A percentile compares a stretch with the other conserved stretches of the same genome.
Conservation (phyloP, 2,113 vertebrate species). For the Cercopithecus mona region DNA sequence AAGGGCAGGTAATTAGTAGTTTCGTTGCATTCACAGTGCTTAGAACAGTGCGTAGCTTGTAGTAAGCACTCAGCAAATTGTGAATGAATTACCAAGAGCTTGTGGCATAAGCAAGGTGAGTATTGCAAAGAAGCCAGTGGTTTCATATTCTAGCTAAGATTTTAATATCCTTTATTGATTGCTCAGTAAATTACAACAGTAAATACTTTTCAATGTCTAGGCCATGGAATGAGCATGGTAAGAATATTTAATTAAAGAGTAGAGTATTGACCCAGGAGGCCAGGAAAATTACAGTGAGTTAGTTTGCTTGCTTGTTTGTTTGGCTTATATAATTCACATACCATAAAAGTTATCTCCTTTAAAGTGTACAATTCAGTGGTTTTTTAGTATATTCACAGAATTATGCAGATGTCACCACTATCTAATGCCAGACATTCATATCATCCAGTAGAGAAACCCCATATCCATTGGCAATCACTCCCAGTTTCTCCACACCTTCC, state of each 20-base stretch:
- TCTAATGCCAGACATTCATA: neutral
- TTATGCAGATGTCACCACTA: neutral
- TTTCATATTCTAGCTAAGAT: neutral
- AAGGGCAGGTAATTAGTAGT: neutral
- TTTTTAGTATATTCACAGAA: neutral
- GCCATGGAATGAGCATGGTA: neutral
- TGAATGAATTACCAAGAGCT: fast-evolving
- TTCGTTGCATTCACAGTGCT: neutral
- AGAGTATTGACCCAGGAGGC: neutral
- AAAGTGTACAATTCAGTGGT: neutral
- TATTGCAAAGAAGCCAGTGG: neutral
- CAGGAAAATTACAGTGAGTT: neutral
- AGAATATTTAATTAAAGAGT: neutral
- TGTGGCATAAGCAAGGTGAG: fast-evolving
- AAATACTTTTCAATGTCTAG: neutral
- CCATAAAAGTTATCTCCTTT: neutral
- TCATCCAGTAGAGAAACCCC: neutral
- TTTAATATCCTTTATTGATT: neutral
- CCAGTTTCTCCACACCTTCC: neutral
- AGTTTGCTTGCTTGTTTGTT: neutral
- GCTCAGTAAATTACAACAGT: neutral
- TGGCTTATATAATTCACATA: neutral
- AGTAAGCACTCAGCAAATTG: neutral
- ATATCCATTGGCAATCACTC: neutral
- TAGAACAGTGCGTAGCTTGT: neutral